Evolutionary conservation across 2,797 vertebrate genomes (phyloP).

Genomic region (Channallabes apus): DNA sequence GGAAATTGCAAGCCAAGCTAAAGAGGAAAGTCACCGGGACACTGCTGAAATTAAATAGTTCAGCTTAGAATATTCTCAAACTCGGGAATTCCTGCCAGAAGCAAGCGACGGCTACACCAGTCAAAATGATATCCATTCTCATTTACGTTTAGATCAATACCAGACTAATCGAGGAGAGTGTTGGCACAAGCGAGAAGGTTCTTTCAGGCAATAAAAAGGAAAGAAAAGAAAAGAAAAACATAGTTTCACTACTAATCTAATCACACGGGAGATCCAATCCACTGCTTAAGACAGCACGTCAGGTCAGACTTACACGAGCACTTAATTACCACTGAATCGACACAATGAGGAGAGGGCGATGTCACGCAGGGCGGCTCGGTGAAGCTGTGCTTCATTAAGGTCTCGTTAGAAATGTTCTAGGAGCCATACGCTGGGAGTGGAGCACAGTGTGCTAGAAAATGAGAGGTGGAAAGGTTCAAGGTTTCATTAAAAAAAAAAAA

Average conservation of each 20-base stretch:
- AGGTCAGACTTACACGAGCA: constrained; percentile 15
- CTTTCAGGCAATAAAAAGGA: neutral
- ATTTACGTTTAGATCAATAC: constrained; percentile 9
- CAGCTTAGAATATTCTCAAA: neutral
- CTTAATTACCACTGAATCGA: constrained; percentile 36
- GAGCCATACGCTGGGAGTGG: constrained; percentile 23
- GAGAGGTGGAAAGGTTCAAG: constrained; percentile 14
- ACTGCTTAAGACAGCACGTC: neutral
- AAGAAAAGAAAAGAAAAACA: neutral
- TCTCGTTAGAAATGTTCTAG: constrained; percentile 36
- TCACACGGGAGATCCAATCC: neutral
- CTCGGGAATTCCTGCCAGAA: neutral
- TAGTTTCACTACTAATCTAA: neutral
- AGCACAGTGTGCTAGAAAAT: constrained; percentile 28
- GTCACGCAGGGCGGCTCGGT: neutral
- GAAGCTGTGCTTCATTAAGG: constrained; percentile 43
- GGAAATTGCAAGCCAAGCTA: constrained; percentile 36
- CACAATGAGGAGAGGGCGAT: neutral
- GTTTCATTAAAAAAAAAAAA: no score
- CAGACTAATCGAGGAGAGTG: constrained; percentile 18
- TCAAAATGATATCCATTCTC: constrained; percentile 17
- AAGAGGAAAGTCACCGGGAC: constrained; percentile 16
- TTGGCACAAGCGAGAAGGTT: neutral
- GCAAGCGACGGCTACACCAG: neutral
- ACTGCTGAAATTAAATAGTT: neutral